Evolutionary conservation across 2,113 vertebrate genomes (phyloP).

Genomic region (Tapirus terrestris): DNA sequence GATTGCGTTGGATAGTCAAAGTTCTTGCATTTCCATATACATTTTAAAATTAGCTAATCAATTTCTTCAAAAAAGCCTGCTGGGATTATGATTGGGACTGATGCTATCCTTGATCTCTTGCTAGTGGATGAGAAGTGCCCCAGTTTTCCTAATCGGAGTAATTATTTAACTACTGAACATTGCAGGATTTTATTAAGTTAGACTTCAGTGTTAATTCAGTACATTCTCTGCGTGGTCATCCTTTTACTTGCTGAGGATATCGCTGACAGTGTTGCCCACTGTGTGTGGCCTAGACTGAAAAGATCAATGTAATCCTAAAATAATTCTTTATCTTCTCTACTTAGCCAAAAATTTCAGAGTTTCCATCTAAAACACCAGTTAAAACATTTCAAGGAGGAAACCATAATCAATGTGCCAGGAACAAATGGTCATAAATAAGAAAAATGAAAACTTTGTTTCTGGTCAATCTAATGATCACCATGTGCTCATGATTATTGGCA

Average conservation of each 20-base stretch:
- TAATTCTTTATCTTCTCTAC: not conserved
- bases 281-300: not conserved
- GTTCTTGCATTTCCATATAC: not conserved
- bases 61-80: not conserved
- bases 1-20: not conserved
- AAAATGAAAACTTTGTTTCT: not conserved
- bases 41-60: slow-evolving; percentile 35
- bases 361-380: slow-evolving; percentile 2
- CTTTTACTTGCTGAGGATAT: not conserved
- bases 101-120: not conserved
- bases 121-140: not conserved
- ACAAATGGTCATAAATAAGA: not conserved
- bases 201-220: not conserved
- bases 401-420: not conserved
- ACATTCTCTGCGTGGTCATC: not conserved
- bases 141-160: not conserved
- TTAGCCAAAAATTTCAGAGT: not conserved
- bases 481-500: not conserved
- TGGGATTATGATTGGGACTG: not conserved
- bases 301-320: not conserved
- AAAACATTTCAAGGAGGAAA: not conserved
- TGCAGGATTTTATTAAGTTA: not conserved
- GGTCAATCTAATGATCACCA: not conserved
- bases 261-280: not conserved
- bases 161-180: not conserved